Percentiles rank a stretch among this genome's conserved stretches.
Conservation (phyloP, 2,888 invertebrate genomes). For the Pollenia angustigena region DNA sequence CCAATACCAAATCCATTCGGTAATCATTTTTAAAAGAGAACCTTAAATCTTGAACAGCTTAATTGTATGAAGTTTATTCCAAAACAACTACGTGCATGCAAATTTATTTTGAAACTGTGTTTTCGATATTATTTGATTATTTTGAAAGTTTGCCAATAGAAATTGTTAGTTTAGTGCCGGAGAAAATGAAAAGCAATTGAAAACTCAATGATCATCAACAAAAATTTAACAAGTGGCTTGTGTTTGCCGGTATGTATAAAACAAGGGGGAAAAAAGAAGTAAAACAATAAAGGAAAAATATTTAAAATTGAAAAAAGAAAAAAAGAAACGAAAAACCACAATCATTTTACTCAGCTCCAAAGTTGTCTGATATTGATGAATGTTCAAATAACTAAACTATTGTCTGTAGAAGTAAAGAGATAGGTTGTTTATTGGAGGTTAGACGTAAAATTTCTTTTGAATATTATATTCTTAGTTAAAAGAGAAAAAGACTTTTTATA, state of each 20-base stretch:
- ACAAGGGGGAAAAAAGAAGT: background rate
- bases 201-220: constrained; percentile 5
- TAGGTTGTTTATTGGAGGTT: background rate
- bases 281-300: background rate
- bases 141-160: constrained; percentile 62
- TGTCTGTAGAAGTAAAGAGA: background rate
- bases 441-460: constrained; percentile 1
- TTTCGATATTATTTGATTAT: constrained; percentile 55
- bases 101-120: constrained; percentile 44
- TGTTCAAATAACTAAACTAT: constrained; percentile 31
- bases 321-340: constrained; percentile 39
- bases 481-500: background rate
- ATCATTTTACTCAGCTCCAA: constrained; percentile 42
- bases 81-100: constrained; percentile 6
- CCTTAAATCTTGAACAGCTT: constrained; percentile 1
- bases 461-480: background rate
- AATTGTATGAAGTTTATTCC: constrained; percentile 4
- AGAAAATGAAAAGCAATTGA: constrained; percentile 55
- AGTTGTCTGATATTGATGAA: constrained; percentile 54
- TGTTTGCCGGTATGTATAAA: no score
- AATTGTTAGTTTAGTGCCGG: constrained; percentile 14
- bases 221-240: no score
- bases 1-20: background rate
- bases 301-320: background rate
- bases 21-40: background rate